Base-by-base conservation (phyloP, 2,888 invertebrate species). In the Sesia bembeciformis region DNA sequence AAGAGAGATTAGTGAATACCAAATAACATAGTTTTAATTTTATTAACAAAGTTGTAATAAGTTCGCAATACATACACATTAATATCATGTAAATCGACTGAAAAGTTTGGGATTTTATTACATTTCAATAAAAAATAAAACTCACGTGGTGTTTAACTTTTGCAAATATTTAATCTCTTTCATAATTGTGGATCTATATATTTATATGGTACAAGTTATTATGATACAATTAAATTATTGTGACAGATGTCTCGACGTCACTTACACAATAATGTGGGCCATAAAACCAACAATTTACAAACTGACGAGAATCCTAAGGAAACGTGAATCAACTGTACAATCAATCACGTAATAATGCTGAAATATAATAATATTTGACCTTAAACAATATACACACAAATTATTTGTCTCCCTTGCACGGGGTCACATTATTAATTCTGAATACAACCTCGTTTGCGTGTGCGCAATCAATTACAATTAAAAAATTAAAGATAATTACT, bases 111-210 rank as follows among this genome's bases (percentile, higher is more conserved):
- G 66, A 60, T 59, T 52, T 74, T 74, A 61, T 59, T 59, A 64
- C 23, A 54, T 58, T 53, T 57, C 52, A 57, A 52, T 41, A 56
- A 56, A 62, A 81, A 84, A 84, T 80, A 79, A 89, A 90, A 86
- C 84, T 64, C 72, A 57, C 70, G 65, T 66, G 74, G 72, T 43
- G n/a, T 72, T 73, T 82, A 90, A 89, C 90, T 90, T 90, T 90
- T 90, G 90, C 90, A 90, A 90, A 90, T 90, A 90, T 90, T 90
- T 90, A 90, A 89, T 90, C 89, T 89, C 84, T 90, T 89, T 90
- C 81, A 89, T 90, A 90, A 90, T 90, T 85, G 90, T 90, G 90
- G 87, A 88, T 90, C 90, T 90, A 89, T 90, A 89, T 90, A 87
- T 89, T 86, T 85, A 87, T 89, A 89, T 88, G 85, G 88, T 88